Conservation (phyloP, 2,888 invertebrate species). For the Carterocephalus palaemon region DNA sequence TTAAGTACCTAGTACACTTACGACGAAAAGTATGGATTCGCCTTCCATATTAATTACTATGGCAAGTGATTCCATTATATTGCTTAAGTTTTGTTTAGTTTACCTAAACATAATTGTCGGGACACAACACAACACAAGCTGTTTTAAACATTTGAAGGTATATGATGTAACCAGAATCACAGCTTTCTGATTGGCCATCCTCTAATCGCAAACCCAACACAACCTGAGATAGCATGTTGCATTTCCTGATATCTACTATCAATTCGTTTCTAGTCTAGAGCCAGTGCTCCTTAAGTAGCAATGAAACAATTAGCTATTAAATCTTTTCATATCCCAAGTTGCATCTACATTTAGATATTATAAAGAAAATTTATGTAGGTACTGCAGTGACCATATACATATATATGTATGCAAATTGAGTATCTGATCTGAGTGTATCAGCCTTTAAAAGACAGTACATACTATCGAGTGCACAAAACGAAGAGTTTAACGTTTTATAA, state of each 20-base stretch:
- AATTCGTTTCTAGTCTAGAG: constrained; percentile 14
- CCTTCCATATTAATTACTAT: too few relatives aligned
- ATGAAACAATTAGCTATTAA: constrained; percentile 17
- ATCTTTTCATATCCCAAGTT: constrained; percentile 8
- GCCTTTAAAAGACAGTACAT: constrained; percentile 25
- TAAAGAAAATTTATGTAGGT: constrained; percentile 18
- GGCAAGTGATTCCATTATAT: too few relatives aligned
- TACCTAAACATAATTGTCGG: too few relatives aligned
- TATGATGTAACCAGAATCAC: neutral
- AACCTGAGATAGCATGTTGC: constrained; percentile 11
- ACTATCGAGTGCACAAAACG: constrained; percentile 24
- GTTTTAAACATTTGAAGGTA: too few relatives aligned
- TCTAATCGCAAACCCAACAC: constrained; percentile 5
- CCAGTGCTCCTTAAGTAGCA: constrained; percentile 1
- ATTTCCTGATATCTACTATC: constrained; percentile 4
- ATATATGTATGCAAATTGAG: constrained; percentile 27
- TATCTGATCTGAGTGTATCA: constrained; percentile 8
- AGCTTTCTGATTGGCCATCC: constrained; percentile 13
- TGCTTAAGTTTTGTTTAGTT: too few relatives aligned
- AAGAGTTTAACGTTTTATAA: constrained; percentile 61
- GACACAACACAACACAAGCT: too few relatives aligned
- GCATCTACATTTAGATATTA: constrained; percentile 13
- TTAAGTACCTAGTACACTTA: too few relatives aligned
- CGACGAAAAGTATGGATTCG: too few relatives aligned
- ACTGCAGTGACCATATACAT: constrained; percentile 1